Base-by-base conservation (phyloP, 2,888 invertebrate genomes). In the Orchestes rusci region DNA sequence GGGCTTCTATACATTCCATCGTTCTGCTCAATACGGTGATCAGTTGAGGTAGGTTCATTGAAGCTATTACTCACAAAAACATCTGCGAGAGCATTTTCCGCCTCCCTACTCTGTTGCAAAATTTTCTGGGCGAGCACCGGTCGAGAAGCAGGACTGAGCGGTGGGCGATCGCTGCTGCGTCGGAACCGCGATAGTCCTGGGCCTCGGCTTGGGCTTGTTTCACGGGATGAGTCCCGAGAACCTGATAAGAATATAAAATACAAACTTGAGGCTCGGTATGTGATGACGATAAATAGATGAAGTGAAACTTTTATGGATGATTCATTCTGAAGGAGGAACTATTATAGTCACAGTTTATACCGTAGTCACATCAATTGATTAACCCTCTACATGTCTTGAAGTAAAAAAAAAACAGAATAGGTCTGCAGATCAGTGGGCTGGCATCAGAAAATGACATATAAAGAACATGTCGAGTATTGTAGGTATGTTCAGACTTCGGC, bases 41-140 rank as follows among this genome's bases (percentile, higher is more conserved):
- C 7, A 33, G 16, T 33, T 16, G 7, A 33, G 13, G 7, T 33
- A n/a, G 33, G 7, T 29, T 16, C 12, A 27, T 28, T 27, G 2
- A 16, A 5, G 13, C 7, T n/a, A 30, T n/a, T 40, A 61, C 63
- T 63, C 59, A 73, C 77, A 58, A 84, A 68, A 48, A 80, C 88
- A 68, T 84, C 84, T 4, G 84, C 84, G 35, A 90, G 67, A 1
- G 84, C 83, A 54, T 77, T 79, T 69, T 95, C 94, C 0, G 92
- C 90, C 64, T 94, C 94, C 20, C 88, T 74, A 41, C 86, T 84
- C 65, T 90, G 89, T 59, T 87, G 85, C 39, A 95, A 70, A 58
- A 93, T 82, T 40, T 87, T 79, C 55, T 92, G 82, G 0, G 90
- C 84, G 67, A 88, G 79, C 3, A 85, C 77, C 10, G 70, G 72